Percentiles rank a stretch among this genome's conserved stretches.
These are phyloP conservation scores for Amiota communis DNA, from an alignment of 2,888 invertebrate genomes.

Conservation along the genomic window DNA sequence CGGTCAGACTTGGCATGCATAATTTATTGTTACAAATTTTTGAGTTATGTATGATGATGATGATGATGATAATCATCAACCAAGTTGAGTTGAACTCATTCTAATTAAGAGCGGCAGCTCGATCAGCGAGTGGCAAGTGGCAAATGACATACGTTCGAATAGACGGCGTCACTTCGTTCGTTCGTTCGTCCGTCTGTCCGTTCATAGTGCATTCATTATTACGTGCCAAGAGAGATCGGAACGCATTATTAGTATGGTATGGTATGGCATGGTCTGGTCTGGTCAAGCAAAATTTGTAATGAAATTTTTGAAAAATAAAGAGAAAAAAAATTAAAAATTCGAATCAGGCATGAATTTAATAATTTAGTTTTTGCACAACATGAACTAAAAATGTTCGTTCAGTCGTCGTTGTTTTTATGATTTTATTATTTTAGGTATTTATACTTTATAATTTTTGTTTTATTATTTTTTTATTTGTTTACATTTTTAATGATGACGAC, in stretches of 20 bases:
- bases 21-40: constrained; percentile 55
- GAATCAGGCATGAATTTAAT: constrained; percentile 62
- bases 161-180: neutral
- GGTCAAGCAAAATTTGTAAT: constrained; percentile 9
- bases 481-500: neutral
- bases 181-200: constrained; percentile 2
- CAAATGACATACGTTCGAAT: constrained; percentile 36
- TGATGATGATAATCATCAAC: too few species aligned
- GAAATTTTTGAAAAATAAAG: constrained; percentile 20
- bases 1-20: constrained; percentile 53
- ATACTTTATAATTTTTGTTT: constrained; percentile 27
- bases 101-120: constrained; percentile 53
- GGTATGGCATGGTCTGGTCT: neutral
- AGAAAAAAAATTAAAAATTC: constrained; percentile 55
- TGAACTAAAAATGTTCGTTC: constrained; percentile 13
- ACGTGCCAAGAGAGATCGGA: constrained; percentile 29
- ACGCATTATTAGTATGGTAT: neutral
- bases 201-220: neutral
- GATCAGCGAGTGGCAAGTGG: constrained; percentile 3
- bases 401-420: constrained; percentile 48
- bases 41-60: constrained; percentile 32
- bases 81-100: constrained; percentile 54
- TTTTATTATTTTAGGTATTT: constrained; percentile 54
- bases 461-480: constrained; percentile 10
- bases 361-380: constrained; percentile 64